phyloP scores from a whole-genome alignment of 2,888 invertebrate genomes.

The Octonoba sinensis region DNA sequence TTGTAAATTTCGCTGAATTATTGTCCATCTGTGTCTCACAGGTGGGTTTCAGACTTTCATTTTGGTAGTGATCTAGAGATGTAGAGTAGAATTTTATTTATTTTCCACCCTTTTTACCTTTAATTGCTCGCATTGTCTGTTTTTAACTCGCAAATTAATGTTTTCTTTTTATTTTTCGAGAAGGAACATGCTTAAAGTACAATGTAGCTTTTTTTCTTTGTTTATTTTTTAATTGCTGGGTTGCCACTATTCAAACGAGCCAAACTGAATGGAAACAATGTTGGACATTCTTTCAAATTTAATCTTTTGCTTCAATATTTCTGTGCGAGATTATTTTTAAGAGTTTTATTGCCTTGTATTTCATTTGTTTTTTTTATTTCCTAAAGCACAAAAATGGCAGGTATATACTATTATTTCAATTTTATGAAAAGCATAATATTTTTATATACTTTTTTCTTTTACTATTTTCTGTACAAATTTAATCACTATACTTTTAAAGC shows the following conservation, averaged over 20 bases:
- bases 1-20: constrained; percentile 62
- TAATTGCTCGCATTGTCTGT: constrained; percentile 5
- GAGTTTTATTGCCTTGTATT: not conserved
- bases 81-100: constrained; percentile 18
- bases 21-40: constrained; percentile 75
- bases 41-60: constrained; percentile 72
- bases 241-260: constrained; percentile 20
- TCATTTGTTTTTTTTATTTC: not conserved
- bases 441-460: too few species aligned
- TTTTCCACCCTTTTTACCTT: not conserved
- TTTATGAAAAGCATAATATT: not conserved
- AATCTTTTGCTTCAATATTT: too few species aligned
- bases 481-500: too few species aligned
- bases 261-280: too few species aligned
- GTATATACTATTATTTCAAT: not conserved
- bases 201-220: not conserved
- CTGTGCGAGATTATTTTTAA: not conserved
- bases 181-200: not conserved
- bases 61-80: constrained; percentile 56
- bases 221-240: constrained; percentile 36
- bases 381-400: not conserved
- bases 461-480: too few species aligned
- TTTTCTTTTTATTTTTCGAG: not conserved
- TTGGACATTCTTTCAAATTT: too few species aligned
- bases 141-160: not conserved